phyloP scores from a whole-genome alignment of 2,797 vertebrate species.

The Pelochelys cantorii region DNA sequence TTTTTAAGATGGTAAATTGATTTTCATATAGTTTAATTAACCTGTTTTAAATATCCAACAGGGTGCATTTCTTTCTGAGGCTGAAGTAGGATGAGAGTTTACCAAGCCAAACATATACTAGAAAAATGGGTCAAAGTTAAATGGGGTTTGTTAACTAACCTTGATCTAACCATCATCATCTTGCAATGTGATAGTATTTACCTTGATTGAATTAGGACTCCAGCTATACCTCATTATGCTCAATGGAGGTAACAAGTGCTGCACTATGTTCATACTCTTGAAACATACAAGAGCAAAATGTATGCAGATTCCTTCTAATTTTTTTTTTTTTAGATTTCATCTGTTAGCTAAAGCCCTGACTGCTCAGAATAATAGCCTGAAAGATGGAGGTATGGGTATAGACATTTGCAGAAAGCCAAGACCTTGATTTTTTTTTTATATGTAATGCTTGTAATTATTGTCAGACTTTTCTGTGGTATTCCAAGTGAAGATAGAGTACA shows the following conservation, averaged over 20 bases:
- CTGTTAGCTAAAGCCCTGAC: neutral
- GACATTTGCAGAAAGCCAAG: neutral
- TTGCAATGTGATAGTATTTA: neutral
- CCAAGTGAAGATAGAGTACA: fast-evolving
- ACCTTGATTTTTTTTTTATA: neutral
- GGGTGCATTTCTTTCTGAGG: fast-evolving
- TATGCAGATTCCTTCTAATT: fast-evolving
- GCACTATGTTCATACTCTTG: neutral
- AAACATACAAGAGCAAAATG: neutral
- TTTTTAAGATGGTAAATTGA: neutral
- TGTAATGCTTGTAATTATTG: neutral
- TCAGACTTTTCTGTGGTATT: neutral
- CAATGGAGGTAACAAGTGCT: neutral
- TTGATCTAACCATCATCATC: neutral
- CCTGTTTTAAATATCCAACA: neutral
- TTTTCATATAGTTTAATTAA: neutral
- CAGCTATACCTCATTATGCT: neutral
- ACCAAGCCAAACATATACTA: fast-evolving
- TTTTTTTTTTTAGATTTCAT: fast-evolving
- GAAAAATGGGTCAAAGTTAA: neutral
- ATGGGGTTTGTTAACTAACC: neutral
- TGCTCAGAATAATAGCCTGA: fast-evolving
- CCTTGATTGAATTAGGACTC: too few species aligned
- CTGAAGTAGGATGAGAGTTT: neutral
- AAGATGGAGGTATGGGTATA: neutral